Evolutionary conservation across 2,797 vertebrate genomes (phyloP).

Genomic region (Lophotriccus pileatus): DNA sequence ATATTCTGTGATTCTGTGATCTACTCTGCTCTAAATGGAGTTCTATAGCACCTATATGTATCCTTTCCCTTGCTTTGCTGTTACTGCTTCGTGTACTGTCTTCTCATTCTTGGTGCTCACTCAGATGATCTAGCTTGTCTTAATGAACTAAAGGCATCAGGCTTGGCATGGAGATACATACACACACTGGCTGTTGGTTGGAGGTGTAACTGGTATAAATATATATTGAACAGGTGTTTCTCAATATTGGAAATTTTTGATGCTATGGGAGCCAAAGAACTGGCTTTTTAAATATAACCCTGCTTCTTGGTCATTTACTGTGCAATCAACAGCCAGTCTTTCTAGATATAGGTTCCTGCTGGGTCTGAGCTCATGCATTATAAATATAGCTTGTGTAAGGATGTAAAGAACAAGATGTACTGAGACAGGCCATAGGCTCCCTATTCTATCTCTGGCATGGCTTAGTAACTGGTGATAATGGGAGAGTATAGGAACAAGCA

Average conservation of each 20-base stretch:
- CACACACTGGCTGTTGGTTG: neutral
- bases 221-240: neutral
- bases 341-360: neutral
- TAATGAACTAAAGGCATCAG: neutral
- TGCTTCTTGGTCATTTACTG: neutral
- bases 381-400: neutral
- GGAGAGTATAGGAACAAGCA: neutral
- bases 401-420: neutral
- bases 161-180: neutral
- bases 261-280: neutral
- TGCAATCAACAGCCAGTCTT: neutral
- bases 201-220: neutral
- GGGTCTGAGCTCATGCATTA: neutral
- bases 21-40: neutral
- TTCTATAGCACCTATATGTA: neutral
- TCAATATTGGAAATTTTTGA: neutral
- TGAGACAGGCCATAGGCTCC: neutral
- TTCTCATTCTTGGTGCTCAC: neutral
- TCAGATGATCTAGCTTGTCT: neutral
- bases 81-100: neutral
- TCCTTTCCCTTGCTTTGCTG: neutral
- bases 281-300: neutral
- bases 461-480: neutral
- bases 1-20: neutral
- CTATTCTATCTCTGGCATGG: neutral